Conservation (phyloP, 2,113 vertebrate genomes). For the Cynoglossus semilaevis region DNA sequence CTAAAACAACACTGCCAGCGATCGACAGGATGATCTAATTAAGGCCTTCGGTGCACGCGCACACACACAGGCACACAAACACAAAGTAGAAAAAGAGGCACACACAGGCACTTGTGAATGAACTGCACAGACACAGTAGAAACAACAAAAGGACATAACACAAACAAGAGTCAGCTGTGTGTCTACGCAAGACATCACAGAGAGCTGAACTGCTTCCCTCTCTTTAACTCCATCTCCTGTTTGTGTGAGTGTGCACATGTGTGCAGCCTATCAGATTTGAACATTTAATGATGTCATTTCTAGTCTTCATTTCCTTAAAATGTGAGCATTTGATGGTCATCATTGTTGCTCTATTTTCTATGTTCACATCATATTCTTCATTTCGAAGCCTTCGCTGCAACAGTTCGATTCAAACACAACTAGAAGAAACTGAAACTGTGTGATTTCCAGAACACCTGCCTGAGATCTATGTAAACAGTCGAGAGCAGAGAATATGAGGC, state of each 20-base stretch:
- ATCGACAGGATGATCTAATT: slow-evolving; percentile 58
- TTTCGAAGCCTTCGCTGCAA: background rate
- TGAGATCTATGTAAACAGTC: background rate
- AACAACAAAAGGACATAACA: slow-evolving; percentile 20
- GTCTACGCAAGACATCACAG: slow-evolving; percentile 32
- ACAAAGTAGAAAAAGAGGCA: slow-evolving; percentile 6
- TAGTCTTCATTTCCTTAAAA: too few relatives aligned
- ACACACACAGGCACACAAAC: slow-evolving; percentile 1
- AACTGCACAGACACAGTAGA: slow-evolving; percentile 1
- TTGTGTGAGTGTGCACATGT: slow-evolving; percentile 2
- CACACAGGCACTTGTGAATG: slow-evolving; percentile 12
- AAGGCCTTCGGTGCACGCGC: slow-evolving; percentile 11
- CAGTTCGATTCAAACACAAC: background rate
- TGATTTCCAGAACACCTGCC: background rate
- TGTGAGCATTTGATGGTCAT: too few relatives aligned
- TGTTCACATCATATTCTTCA: background rate
- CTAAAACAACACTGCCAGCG: slow-evolving; percentile 54
- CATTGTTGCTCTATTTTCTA: background rate
- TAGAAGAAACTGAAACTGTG: background rate
- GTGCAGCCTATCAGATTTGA: background rate
- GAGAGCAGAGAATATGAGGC: background rate
- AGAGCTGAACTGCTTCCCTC: slow-evolving; percentile 30
- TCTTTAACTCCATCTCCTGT: slow-evolving; percentile 6
- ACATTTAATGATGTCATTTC: background rate
- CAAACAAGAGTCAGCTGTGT: slow-evolving; percentile 31